phyloP scores from a whole-genome alignment of 2,797 vertebrate genomes.

The Trachurus trachurus region DNA sequence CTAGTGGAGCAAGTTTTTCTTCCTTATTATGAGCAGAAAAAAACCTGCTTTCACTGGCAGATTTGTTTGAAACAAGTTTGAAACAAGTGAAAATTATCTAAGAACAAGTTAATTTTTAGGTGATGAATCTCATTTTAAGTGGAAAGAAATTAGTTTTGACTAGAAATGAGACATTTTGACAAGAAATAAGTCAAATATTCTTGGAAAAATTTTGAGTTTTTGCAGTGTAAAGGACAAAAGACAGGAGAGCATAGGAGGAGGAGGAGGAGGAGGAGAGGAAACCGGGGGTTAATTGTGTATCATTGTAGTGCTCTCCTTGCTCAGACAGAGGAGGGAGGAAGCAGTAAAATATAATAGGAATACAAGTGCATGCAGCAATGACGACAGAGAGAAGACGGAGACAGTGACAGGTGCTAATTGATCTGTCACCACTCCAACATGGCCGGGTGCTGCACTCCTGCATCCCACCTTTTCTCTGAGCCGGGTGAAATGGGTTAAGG shows the following conservation, averaged over 20 bases:
- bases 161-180: too few species aligned
- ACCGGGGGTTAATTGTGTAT: conserved; percentile 31
- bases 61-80: too few species aligned
- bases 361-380: conserved; percentile 11
- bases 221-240: background rate
- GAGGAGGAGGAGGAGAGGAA: conserved; percentile 10
- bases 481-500: background rate
- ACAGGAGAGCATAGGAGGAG: background rate
- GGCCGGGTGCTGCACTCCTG: conserved; percentile 14
- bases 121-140: too few species aligned
- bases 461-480: conserved; percentile 14
- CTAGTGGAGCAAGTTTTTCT: too few species aligned
- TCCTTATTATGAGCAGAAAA: too few species aligned
- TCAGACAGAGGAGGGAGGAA: conserved; percentile 5
- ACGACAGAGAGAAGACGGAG: conserved; percentile 11
- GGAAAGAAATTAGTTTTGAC: too few species aligned
- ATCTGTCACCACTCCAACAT: conserved; percentile 50
- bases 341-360: conserved; percentile 29
- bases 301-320: conserved; percentile 11
- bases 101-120: too few species aligned
- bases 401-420: conserved; percentile 71
- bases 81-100: too few species aligned
- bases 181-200: too few species aligned
- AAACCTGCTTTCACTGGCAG: too few species aligned
- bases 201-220: too few species aligned